These are phyloP conservation scores for Trissolcus brochymenae DNA, from an alignment of 2,888 invertebrate species.

Conservation along the genomic window DNA sequence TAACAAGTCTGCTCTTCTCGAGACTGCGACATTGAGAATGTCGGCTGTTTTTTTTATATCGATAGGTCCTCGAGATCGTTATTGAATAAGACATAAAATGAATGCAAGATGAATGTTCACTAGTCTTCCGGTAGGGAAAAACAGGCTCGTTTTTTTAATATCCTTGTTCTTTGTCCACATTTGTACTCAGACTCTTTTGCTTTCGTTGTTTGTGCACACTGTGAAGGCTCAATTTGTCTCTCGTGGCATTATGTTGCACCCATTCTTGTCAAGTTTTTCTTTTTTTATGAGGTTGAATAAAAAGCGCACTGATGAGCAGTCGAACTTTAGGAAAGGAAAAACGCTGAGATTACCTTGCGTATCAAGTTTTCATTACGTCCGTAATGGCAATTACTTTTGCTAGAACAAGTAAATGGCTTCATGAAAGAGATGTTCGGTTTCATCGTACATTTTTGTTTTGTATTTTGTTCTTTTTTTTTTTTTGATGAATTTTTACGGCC, in stretches of 20 bases:
- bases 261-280: constrained; percentile 47
- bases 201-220: constrained; percentile 11
- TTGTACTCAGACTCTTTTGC: constrained; percentile 3
- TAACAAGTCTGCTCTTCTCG: constrained; percentile 1
- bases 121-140: constrained; percentile 20
- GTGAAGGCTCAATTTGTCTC: constrained; percentile 14
- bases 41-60: constrained; percentile 39
- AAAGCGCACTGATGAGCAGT: constrained; percentile 18
- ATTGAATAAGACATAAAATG: constrained; percentile 53
- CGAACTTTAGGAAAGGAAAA: constrained; percentile 19
- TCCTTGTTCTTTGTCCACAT: constrained; percentile 18
- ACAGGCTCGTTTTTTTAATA: constrained; percentile 16
- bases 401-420: constrained; percentile 20
- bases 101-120: constrained; percentile 44
- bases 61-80: constrained; percentile 61
- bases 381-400: constrained; percentile 54
- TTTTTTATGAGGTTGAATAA: constrained; percentile 11
- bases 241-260: constrained; percentile 43
- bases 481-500: constrained; percentile 28
- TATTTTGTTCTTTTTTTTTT: too few species aligned
- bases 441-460: constrained; percentile 14
- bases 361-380: constrained; percentile 61
- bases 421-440: constrained; percentile 21
- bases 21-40: constrained; percentile 52
- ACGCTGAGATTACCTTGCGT: constrained; percentile 13